Conservation (phyloP, 2,888 invertebrate species). For the Archaeoteleia sp. region DNA sequence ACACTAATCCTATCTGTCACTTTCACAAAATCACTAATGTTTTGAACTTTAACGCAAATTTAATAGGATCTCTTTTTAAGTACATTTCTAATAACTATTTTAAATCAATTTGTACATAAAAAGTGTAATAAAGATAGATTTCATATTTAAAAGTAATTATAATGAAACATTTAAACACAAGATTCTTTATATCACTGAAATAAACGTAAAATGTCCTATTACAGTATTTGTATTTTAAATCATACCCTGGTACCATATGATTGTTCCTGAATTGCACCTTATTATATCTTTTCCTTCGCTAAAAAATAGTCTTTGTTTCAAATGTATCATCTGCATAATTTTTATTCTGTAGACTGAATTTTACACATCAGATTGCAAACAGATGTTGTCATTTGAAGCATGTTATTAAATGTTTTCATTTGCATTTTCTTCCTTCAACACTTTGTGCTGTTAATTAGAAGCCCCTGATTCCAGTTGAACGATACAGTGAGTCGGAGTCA, state of each 20-base stretch:
- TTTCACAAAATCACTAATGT: no score
- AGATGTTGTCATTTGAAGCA: constrained; percentile 9
- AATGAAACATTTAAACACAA: no score
- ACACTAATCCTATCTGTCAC: no score
- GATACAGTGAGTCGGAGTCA: constrained; percentile 91
- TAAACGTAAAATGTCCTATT: constrained; percentile 14
- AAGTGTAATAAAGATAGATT: no score
- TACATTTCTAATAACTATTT: no score
- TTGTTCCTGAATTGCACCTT: no score
- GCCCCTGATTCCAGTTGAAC: constrained; percentile 80
- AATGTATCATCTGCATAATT: no score
- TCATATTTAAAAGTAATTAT: no score
- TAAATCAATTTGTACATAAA: no score
- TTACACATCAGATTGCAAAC: background rate
- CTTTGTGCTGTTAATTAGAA: constrained; percentile 60
- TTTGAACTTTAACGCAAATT: no score
- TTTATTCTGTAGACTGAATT: background rate
- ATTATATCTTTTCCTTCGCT: constrained; percentile 9
- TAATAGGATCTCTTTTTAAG: no score
- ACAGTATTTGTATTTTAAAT: constrained; percentile 10
- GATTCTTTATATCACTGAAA: constrained; percentile 31
- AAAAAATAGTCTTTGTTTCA: constrained; percentile 4
- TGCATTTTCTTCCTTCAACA: constrained; percentile 34
- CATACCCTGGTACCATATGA: no score
- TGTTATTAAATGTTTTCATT: constrained; percentile 24